phyloP scores from a whole-genome alignment of 2,797 vertebrate genomes.

The Falco columbarius region DNA sequence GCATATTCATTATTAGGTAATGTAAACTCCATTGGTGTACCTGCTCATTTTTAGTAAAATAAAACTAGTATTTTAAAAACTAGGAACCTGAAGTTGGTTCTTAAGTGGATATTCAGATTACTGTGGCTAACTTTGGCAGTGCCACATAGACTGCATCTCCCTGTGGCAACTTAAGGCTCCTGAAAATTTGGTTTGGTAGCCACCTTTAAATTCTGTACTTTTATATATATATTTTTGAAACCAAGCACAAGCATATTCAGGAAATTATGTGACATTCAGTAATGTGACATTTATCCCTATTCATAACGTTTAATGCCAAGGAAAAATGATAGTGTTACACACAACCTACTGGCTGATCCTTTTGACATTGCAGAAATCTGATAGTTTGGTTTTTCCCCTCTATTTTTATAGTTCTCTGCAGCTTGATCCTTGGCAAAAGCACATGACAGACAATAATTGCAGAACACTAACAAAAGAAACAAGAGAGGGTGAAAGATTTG shows the following conservation, averaged over 20 bases:
- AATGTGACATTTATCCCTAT: slow-evolving; percentile 11
- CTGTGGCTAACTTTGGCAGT: not conserved
- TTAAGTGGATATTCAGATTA: not conserved
- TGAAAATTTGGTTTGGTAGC: not conserved
- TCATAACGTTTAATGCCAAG: not conserved
- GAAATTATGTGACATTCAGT: slow-evolving; percentile 2
- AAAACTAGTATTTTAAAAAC: not conserved
- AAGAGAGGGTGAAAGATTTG: not conserved
- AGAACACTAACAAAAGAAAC: slow-evolving; percentile 21
- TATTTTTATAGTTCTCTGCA: slow-evolving; percentile 67
- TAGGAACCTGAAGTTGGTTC: not conserved
- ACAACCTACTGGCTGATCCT: slow-evolving; percentile 19
- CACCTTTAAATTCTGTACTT: not conserved
- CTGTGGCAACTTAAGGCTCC: not conserved
- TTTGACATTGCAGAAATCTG: slow-evolving; percentile 64
- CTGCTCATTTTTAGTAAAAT: not conserved
- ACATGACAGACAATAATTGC: not conserved
- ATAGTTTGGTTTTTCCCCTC: slow-evolving; percentile 61
- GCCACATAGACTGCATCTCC: not conserved
- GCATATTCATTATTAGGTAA: not conserved
- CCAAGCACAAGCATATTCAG: not conserved
- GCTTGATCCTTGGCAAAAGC: slow-evolving; percentile 57
- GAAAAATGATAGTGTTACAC: slow-evolving; percentile 24
- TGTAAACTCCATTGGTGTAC: not conserved
- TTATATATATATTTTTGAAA: not conserved